phyloP scores from a whole-genome alignment of 1,140 invertebrate species.

The Nebria ingens region DNA sequence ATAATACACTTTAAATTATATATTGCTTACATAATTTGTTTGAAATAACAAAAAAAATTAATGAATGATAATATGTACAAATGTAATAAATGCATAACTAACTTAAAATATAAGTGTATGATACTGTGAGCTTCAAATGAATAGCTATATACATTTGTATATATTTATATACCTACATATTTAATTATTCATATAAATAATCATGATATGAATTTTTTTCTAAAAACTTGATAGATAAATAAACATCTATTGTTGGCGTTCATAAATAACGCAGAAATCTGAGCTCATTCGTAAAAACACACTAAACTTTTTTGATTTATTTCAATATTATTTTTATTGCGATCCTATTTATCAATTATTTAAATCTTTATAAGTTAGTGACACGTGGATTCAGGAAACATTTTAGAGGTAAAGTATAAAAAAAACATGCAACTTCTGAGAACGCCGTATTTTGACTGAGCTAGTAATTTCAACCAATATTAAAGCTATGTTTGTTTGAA shows the following conservation, averaged over 20 bases:
- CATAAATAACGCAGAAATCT: too few relatives aligned
- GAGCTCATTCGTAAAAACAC: too few relatives aligned
- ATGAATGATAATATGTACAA: conserved; percentile 4
- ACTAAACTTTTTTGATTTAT: too few relatives aligned
- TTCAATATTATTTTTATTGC: too few relatives aligned
- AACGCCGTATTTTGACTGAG: too few relatives aligned
- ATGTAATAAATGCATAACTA: conserved; percentile 6
- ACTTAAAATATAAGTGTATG: not conserved
- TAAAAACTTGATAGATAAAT: conserved; percentile 8
- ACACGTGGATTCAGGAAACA: too few relatives aligned
- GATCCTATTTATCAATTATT: too few relatives aligned
- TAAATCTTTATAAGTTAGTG: too few relatives aligned
- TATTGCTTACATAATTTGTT: conserved; percentile 5
- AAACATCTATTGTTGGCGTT: conserved; percentile 1
- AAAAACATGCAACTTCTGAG: too few relatives aligned
- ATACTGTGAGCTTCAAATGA: conserved; percentile 8
- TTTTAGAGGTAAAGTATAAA: too few relatives aligned
- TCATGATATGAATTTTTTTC: conserved; percentile 5
- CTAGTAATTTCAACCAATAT: too few relatives aligned
- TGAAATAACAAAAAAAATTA: conserved; percentile 1
- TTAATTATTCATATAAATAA: conserved; percentile 4
- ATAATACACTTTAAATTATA: conserved; percentile 3
- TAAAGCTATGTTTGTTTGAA: too few relatives aligned
- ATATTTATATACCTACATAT: not conserved
- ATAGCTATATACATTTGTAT: conserved; percentile 1